Percentiles rank a stretch among this genome's conserved stretches.
Conservation (phyloP, 1,140 invertebrate genomes). For the Drusus annulatus region DNA sequence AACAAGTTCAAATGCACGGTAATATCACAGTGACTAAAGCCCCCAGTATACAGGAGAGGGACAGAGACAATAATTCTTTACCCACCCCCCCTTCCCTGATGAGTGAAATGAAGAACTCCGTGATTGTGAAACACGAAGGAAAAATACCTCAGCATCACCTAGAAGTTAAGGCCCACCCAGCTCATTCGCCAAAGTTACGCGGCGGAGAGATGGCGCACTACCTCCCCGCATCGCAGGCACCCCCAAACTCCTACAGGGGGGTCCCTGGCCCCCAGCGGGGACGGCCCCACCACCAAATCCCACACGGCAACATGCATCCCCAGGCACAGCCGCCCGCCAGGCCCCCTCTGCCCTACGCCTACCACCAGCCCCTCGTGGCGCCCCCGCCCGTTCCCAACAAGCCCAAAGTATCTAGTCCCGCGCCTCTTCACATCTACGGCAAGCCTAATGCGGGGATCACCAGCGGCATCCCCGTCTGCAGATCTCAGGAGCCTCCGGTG, state of each 20-base stretch:
- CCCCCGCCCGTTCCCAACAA: conserved; percentile 74
- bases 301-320: too few species aligned
- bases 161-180: conserved; percentile 72
- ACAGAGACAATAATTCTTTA: conserved; percentile 71
- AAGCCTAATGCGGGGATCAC: conserved; percentile 78
- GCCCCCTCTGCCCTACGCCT: conserved; percentile 29
- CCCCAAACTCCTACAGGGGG: conserved; percentile 55
- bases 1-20: conserved; percentile 61
- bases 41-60: conserved; percentile 65
- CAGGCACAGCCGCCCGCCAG: neutral
- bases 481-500: conserved; percentile 68
- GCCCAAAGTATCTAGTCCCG: conserved; percentile 84
- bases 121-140: conserved; percentile 84
- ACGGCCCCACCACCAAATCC: conserved; percentile 17
- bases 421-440: conserved; percentile 84
- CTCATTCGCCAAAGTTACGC: conserved; percentile 76
- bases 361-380: conserved; percentile 58
- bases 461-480: conserved; percentile 75
- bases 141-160: conserved; percentile 72
- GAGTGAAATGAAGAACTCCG: conserved; percentile 81
- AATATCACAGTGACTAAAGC: conserved; percentile 63
- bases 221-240: conserved; percentile 72
- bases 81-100: conserved; percentile 76
- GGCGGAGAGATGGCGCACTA: conserved; percentile 73
- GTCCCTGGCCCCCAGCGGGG: conserved; percentile 63